Evolutionary conservation across 2,888 invertebrate species (phyloP).

Genomic region (Nematopogon swammerdamellus): DNA sequence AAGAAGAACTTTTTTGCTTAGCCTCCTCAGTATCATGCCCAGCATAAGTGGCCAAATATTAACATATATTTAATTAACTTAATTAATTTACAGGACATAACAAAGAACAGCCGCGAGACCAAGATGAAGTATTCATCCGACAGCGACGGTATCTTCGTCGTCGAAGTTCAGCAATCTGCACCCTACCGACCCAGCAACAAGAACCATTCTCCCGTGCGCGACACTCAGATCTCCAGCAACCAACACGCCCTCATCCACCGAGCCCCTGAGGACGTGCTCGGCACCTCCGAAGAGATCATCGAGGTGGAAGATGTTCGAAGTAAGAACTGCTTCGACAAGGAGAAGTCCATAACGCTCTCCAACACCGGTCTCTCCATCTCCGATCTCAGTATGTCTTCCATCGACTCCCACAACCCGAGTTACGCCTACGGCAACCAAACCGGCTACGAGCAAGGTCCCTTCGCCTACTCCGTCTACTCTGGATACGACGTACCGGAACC

Average conservation of each 20-base stretch:
- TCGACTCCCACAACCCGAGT: conserved; percentile 67
- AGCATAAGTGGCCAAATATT: too few species aligned
- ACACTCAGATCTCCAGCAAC: conserved; percentile 46
- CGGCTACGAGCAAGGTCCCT: conserved; percentile 70
- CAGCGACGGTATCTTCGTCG: conserved; percentile 72
- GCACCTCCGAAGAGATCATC: conserved; percentile 15
- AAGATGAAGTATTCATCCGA: conserved; percentile 73
- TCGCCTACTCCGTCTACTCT: conserved; percentile 64
- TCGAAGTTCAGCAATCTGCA: conserved; percentile 59
- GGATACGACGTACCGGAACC: conserved; percentile 49
- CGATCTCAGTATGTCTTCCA: conserved; percentile 71
- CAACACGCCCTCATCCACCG: conserved; percentile 40
- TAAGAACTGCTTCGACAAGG: conserved; percentile 24
- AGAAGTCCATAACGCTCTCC: conserved; percentile 52
- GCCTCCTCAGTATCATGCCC: too few species aligned
- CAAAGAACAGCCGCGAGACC: conserved; percentile 67
- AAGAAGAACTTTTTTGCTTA: too few species aligned
- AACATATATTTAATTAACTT: too few species aligned
- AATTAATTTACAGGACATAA: conserved; percentile 57
- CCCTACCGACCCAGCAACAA: conserved; percentile 31
- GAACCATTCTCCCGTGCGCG: conserved; percentile 35
- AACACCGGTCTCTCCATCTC: conserved; percentile 81
- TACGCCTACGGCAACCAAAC: conserved; percentile 79
- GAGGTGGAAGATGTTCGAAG: conserved; percentile 34
- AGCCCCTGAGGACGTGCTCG: conserved; percentile 36